Evolutionary conservation across 1,140 invertebrate species (phyloP).

Genomic region (Procambarus virginalis): DNA sequence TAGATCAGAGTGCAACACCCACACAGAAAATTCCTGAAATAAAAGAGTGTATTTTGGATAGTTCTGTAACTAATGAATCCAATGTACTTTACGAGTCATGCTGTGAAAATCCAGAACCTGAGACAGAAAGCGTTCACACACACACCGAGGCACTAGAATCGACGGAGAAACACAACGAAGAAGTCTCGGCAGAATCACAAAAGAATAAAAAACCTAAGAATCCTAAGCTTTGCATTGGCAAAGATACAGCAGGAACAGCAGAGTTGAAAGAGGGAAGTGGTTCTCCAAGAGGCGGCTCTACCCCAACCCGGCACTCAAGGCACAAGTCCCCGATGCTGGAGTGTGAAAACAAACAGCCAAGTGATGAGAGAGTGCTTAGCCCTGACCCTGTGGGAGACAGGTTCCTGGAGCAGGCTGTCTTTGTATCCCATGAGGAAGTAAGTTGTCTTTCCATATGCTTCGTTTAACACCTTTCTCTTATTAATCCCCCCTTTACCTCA

Average conservation of each 20-base stretch:
- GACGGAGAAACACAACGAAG: not conserved
- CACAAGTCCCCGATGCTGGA: conserved; percentile 35
- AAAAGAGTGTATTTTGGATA: not conserved
- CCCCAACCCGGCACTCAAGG: conserved; percentile 7
- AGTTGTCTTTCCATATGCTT: not conserved
- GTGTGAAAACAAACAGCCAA: conserved; percentile 4
- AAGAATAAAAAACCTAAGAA: not conserved
- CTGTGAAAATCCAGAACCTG: not conserved
- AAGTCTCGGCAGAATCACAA: not conserved
- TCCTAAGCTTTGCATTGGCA: not conserved
- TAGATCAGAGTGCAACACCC: not conserved
- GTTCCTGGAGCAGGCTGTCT: conserved; percentile 47
- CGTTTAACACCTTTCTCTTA: not conserved
- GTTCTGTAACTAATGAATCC: conserved; percentile 20
- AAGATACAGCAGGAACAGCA: not conserved
- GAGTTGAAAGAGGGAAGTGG: not conserved
- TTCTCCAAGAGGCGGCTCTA: conserved; percentile 21
- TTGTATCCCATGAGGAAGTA: conserved; percentile 50
- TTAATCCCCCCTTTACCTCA: too few species aligned
- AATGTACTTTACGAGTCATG: conserved; percentile 8
- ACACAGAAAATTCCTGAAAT: not conserved
- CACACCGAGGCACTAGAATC: not conserved
- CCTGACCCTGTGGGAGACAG: conserved; percentile 58
- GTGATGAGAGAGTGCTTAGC: conserved; percentile 28
- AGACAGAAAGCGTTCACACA: not conserved